A percentile compares a stretch with the other conserved stretches of the same genome.
Evolutionary conservation across 2,113 vertebrate species (phyloP).

Genomic region (rat (Rattus norvegicus)): GRCr8 NC_086039.1:42658501-42659000

Average conservation of each 20-base stretch:
- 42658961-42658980: too few relatives aligned
- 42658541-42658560: background rate
- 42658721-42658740: background rate
- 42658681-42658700: background rate
- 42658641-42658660: background rate
- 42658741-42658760: background rate
- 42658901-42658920: background rate
- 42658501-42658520: background rate
- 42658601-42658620: slow-evolving; percentile 3
- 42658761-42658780: background rate
- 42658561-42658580: background rate
- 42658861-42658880: background rate
- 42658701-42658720: background rate
- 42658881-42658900: slow-evolving; percentile 4
- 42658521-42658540: background rate
- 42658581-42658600: background rate
- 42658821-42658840: background rate
- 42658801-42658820: background rate
- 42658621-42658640: slow-evolving; percentile 5
- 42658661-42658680: background rate
- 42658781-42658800: background rate
- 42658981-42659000: too few relatives aligned
- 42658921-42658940: background rate
- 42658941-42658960: too few relatives aligned
- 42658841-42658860: background rate